Evolutionary conservation across 2,113 vertebrate genomes (phyloP), one percentile per base, ranked within the genome.

Genomic region (Anarrhichthys ocellatus): DNA sequence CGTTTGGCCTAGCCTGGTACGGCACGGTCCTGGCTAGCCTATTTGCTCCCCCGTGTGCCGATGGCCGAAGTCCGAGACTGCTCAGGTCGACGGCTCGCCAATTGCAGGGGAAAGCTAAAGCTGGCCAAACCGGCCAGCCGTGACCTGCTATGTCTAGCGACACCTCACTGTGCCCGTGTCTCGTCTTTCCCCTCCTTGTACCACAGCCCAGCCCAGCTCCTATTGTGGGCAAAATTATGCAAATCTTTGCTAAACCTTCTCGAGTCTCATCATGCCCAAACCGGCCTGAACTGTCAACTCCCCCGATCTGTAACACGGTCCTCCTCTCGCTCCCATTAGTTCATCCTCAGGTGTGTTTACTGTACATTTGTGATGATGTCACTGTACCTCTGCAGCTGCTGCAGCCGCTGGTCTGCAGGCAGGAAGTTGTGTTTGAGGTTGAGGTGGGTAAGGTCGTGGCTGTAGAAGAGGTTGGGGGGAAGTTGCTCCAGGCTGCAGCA

Each of bases 341-440:
- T 79, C 18, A 42, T 29, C 20, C 42, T 65, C 76, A 77, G 81
- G 64, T 87, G 80, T 78, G 77, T 95, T 87, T 83, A 71, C 75
- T 13, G 9, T 78, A 62, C 32, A 27, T 79, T 66, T 64, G 34
- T 34, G 34, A 36, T 18, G 6, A 52, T 6, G 27, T 15, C 46
- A 48, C 24, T 42, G 69, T 96, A 98, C 98, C 98, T 98, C 91
- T 97, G 97, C 75, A 99, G 95, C 73, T 97, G 97, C 74, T 89
- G 94, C 80, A 98, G 96, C 0, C 96, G 95, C 86, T 95, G 94
- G 84, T 95, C 96, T 65, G 95, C 87, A 1, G 96, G 94, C 87
- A 99, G 94, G 89, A 98, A 98, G 94, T 99, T 99, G 88, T 99
- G 98, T 92, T 99, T 99, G 86, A 99, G 96, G 91, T 99, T 99